These are phyloP conservation scores for Orchesella flavescens DNA, from an alignment of 2,888 invertebrate genomes.

Conservation along the genomic window DNA sequence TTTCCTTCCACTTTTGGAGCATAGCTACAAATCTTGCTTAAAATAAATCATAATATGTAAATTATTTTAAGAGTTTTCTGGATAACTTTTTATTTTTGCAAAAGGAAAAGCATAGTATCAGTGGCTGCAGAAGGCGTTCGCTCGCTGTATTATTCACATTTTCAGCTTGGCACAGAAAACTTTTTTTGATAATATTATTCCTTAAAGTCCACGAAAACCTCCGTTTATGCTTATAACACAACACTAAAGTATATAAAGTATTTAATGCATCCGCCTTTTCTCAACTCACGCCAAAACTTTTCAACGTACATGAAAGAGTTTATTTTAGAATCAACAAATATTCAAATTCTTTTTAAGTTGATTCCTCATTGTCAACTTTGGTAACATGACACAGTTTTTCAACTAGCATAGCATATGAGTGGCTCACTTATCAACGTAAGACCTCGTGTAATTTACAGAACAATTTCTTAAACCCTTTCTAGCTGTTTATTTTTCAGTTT, in stretches of 20 bases:
- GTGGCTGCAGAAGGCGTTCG: no score
- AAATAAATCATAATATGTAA: constrained; percentile 60
- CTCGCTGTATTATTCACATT: not conserved
- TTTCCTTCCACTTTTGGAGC: not conserved
- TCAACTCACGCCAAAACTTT: not conserved
- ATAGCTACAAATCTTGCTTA: not conserved
- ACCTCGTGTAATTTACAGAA: no score
- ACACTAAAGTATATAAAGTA: not conserved
- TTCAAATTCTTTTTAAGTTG: constrained; percentile 17
- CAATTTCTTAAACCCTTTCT: no score
- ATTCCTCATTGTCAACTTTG: constrained; percentile 32
- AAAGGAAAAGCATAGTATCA: not conserved
- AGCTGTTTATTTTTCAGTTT: no score
- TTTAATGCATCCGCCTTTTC: constrained; percentile 1
- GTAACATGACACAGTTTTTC: not conserved
- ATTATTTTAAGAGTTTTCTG: constrained; percentile 44
- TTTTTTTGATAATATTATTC: not conserved
- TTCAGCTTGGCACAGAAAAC: not conserved
- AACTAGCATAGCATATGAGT: not conserved
- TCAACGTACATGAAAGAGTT: not conserved
- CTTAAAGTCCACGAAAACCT: not conserved
- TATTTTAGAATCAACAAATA: constrained; percentile 29
- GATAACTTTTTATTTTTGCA: not conserved
- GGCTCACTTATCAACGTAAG: not conserved
- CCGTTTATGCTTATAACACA: not conserved